Base-by-base conservation (phyloP, 1,140 invertebrate species). In the Pollicipes pollicipes region DNA sequence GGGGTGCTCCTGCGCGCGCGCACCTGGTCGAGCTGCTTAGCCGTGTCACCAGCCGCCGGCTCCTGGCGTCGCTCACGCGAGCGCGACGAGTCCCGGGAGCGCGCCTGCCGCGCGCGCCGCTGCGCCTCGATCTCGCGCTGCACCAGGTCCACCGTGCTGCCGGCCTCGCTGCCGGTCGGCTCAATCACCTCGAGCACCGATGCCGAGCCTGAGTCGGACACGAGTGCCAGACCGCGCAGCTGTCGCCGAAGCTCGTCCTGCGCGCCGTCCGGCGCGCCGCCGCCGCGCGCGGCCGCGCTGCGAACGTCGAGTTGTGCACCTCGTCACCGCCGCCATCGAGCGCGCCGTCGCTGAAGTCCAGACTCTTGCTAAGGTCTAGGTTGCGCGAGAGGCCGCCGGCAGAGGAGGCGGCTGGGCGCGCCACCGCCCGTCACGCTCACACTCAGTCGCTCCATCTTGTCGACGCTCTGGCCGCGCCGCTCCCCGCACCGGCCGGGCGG, bases 161-260 rank as follows among this genome's bases (percentile, higher is more conserved):
- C 45, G 13, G 72, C 73, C 31, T 76, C 74, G 30, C 76, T 76
- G 67, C 74, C 76, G 10, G 78, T 76, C 3, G 78, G 78, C 70
- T 79, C 78, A 45, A 79, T 76, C 24, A 79, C 77, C 73, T 79
- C 78, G 30, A 79, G 72, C 16, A 79, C 78, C 13, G 78, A 78
- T 64, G 77, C 78, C 26, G 77, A 78, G n/a, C 77, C 76, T 68
- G 73, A 75, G 66, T 78, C 76, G 21, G 77, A 78, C 0, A 75
- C 75, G 17, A 78, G 70, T 24, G 74, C 74, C n/a, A 78, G 66
- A 66, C 76, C 76, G 58, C 75, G 73, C 32, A 77, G 68, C 63
- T 73, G 70, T 27, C 73, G 72, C 30, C 73, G 72, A 1, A 78
- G 72, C 67, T 78, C 76, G 37, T 75, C 76, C 68, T 75, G 73